Base-by-base conservation (phyloP, 2,888 invertebrate species). In the Cephus rjabovi region DNA sequence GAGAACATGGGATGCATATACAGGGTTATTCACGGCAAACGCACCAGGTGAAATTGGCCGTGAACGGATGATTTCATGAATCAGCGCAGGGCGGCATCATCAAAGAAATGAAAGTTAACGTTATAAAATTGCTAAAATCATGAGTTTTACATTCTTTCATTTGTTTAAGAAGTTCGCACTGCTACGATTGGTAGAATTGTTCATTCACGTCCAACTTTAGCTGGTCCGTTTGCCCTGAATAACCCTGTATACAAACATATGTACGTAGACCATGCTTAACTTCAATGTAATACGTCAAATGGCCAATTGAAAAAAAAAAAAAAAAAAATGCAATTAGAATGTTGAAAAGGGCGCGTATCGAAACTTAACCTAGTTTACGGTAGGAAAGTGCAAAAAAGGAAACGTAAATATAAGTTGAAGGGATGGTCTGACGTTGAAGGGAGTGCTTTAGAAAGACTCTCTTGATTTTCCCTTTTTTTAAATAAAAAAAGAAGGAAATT, bases 401-500 rank as follows among this genome's bases (percentile, higher is more conserved):
- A 56, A 15, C 23, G 56, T 56, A 23, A 56, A 15, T 6, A 23
- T 6, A 15, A 56, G 15, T 23, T 23, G 6, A 23, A 56, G 56
- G 23, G 23, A 56, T 56, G 56, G 23, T 23, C 23, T 56, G 9
- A 23, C 56, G 9, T 15, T 56, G 2, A 23, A 15, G 56, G 6
- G 56, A 23, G 23, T 56, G 23, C 2, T 56, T 56, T 9, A 56
- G 6, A 23, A 56, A 56, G 56, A 15, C 56, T 56, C 2, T 23
- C 23, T 56, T 56, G 6, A 56, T 23, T 56, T 23, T 9, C 23
- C 6, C 9, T 6, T 56, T 23, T 56, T 23, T 23, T 56, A 0
- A 9, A 23, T 6, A 4, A 23, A 9, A 56, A 56, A 56, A 23
- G 4, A 4, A 23, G 56, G 56, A 0, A 78, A 79, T 81, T 80